These are phyloP conservation scores for Bruchidius siliquastri DNA, from an alignment of 2,888 invertebrate species.

Conservation along the genomic window DNA sequence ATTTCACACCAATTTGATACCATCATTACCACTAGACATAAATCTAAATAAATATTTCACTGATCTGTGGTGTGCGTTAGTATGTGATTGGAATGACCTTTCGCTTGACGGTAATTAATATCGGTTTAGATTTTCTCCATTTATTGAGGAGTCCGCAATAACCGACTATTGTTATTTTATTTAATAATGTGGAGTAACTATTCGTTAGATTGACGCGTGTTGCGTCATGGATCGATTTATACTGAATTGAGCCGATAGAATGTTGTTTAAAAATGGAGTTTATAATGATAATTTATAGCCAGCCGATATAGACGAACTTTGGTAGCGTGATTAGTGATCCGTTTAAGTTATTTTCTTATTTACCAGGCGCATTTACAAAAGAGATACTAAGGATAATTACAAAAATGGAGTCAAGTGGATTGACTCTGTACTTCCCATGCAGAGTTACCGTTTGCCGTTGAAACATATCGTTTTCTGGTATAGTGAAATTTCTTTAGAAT, in stretches of 20 bases:
- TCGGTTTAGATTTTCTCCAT: background rate
- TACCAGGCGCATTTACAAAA: background rate
- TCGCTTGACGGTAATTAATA: background rate
- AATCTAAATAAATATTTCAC: background rate
- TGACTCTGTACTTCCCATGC: too few species aligned
- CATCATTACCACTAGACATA: background rate
- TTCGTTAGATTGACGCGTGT: background rate
- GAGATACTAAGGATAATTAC: too few species aligned
- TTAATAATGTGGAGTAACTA: slow-evolving; percentile 1
- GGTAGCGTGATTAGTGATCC: background rate
- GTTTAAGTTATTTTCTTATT: background rate
- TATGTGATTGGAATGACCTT: background rate
- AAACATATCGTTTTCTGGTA: too few species aligned
- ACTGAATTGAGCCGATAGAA: background rate
- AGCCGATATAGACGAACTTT: background rate
- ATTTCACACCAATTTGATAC: background rate
- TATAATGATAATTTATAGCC: background rate
- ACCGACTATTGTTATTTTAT: background rate
- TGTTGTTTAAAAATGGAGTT: background rate
- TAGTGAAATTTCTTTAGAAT: too few species aligned
- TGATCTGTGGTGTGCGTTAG: background rate
- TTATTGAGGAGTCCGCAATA: slow-evolving; percentile 1
- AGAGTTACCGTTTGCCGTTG: too few species aligned
- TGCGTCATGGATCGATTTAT: background rate
- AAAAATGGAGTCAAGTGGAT: too few species aligned